phyloP scores from a whole-genome alignment of 2,113 vertebrate species.

The Bubo blakistoni region DNA sequence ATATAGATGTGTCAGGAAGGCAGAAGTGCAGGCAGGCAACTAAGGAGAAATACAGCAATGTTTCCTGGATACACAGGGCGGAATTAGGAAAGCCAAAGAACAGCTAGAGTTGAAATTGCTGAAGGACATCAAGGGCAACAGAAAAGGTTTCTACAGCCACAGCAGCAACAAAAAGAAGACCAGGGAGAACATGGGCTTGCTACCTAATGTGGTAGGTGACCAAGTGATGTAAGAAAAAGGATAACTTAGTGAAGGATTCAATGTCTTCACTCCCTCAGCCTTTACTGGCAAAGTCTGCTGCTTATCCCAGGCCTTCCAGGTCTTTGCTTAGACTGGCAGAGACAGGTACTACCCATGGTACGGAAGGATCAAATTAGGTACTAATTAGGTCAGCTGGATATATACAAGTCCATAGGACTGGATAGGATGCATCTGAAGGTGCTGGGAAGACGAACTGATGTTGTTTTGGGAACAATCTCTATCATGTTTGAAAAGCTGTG shows the following conservation, averaged over 20 bases:
- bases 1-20: neutral
- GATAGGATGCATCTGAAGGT: neutral
- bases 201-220: neutral
- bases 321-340: neutral
- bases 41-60: neutral
- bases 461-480: neutral
- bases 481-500: neutral
- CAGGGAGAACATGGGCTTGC: rapidly evolving
- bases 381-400: neutral
- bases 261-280: neutral
- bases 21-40: neutral
- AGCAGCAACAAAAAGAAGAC: neutral
- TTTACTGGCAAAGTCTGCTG: neutral
- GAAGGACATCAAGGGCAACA: neutral
- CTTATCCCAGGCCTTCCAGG: neutral
- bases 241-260: neutral
- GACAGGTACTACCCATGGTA: neutral
- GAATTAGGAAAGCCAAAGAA: neutral
- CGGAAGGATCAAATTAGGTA: neutral
- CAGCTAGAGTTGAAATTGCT: neutral
- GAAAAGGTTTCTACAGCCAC: neutral
- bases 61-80: neutral
- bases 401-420: neutral
- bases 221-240: neutral
- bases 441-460: neutral